These are phyloP conservation scores for Oryzias melastigma DNA, from an alignment of 2,113 vertebrate genomes.

Conservation along the genomic window DNA sequence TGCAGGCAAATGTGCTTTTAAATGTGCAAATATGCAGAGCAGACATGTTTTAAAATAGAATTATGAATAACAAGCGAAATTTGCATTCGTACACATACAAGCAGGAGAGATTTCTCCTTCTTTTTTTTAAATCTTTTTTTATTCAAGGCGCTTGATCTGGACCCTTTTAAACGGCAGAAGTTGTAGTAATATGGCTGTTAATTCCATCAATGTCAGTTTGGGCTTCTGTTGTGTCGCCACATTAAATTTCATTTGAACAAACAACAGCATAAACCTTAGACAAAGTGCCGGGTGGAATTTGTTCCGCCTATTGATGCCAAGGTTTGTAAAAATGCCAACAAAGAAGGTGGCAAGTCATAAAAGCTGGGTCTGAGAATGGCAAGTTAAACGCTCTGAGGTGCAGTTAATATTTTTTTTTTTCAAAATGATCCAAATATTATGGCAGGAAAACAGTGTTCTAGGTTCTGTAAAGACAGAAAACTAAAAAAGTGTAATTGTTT, in stretches of 20 bases:
- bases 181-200: background rate
- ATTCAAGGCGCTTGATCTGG: background rate
- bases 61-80: constrained; percentile 1
- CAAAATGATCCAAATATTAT: too few relatives aligned
- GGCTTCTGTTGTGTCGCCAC: constrained; percentile 4
- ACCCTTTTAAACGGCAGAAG: background rate
- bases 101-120: background rate
- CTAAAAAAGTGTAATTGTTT: too few relatives aligned
- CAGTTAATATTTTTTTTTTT: too few relatives aligned
- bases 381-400: too few relatives aligned
- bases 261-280: background rate
- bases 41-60: constrained; percentile 1
- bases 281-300: background rate
- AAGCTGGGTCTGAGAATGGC: too few relatives aligned
- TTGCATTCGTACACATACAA: constrained; percentile 7
- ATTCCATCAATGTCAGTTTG: constrained; percentile 1
- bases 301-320: too few relatives aligned
- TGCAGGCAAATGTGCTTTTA: constrained; percentile 7
- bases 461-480: too few relatives aligned
- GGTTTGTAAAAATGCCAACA: too few relatives aligned
- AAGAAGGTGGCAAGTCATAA: too few relatives aligned
- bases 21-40: constrained; percentile 8
- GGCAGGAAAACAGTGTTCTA: too few relatives aligned
- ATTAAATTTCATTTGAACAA: background rate
- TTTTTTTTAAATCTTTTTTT: background rate